Base-by-base conservation (phyloP, 2,888 invertebrate species). In the Eupeodes luniger region DNA sequence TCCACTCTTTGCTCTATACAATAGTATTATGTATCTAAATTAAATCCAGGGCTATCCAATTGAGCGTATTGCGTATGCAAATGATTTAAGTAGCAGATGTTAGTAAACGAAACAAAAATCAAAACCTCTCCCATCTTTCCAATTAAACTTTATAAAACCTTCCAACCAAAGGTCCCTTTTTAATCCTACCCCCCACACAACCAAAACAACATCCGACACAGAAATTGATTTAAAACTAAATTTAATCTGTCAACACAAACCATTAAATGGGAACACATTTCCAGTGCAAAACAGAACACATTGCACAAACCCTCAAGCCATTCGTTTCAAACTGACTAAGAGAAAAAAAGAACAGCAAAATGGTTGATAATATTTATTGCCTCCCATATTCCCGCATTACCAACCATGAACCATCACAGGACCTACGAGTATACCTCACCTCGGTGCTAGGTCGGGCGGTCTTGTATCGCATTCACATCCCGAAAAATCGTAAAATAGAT, bases 201-300 rank as follows among this genome's bases (percentile, higher is more conserved):
- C 36, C 70, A 75, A 76, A 27, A 70, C 36, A 72, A 49, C 83
- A 53, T 57, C 76, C 79, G 49, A 83, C 75, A 75, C 70, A 19
- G 53, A 70, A 80, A 83, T 83, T 57, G 72, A 84, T 83, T 84
- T 80, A 83, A 86, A 87, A 87, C 76, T 87, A 87, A 84, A 87
- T 87, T 83, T 83, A 87, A 84, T 80, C 80, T 87, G 87, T 87
- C 87, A 87, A 87, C 87, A 87, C 87, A 87, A 77, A 67, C 87
- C 87, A 87, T 87, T 84, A 62, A 85, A 85, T 78, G 72, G 78
- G 59, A 67, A 64, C 16, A 64, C 80, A 51, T 36, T 59, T 53
- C 27, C 47, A 34, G 19, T 62, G 77, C 61, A 47, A 53, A 40
- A 61, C 59, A 36, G 36, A 36, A n/a, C 55, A 34, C 67, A 64